Evolutionary conservation across 2,888 invertebrate species (phyloP), one percentile per base, ranked within the genome.

Genomic region (Gastracanthus pulcherrimus): DNA sequence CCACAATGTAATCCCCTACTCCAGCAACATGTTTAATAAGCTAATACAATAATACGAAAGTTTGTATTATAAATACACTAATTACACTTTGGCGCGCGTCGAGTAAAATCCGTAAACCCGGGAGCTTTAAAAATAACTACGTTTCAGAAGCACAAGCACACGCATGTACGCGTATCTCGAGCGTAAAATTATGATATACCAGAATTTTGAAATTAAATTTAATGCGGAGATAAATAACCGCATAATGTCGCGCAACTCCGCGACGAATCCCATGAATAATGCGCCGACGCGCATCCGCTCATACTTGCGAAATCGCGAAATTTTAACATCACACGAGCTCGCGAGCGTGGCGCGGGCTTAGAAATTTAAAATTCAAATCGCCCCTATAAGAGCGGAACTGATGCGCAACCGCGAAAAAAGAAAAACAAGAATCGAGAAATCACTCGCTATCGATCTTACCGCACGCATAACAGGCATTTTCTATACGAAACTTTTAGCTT

Each of bases 331-430:
- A 26, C 71, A 26, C 66, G n/a, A n/a, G n/a, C n/a, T n/a, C n/a
- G n/a, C n/a, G n/a, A n/a, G n/a, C n/a, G n/a, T n/a, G n/a, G n/a
- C n/a, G n/a, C 5, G 71, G 19, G 71, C 36, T 71, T 71, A 71
- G 71, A 60, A 71, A 71, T 60, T 71, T 71, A 36, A 71, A 71
- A 58, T 71, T 71, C 71, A 71, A 41, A 71, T 71, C 2, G 29
- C 29, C 29, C 3, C 70, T 7, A 9, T 26, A 26, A 45, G 66
- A 11, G 41, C 45, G 26, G 26, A 67, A 67, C 26, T 55, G 58
- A 71, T 29, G 41, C 26, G 58, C 58, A 71, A 60, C 55, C 0
- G 2, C 23, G 23, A 51, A n/a, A 55, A 55, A 60, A 58, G 66
- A 26, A 29, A 67, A 67, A 41, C 19, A 23, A 19, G 36, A 31